These are phyloP conservation scores for Eristalis tenax DNA, from an alignment of 2,888 invertebrate genomes.

Conservation along the genomic window DNA sequence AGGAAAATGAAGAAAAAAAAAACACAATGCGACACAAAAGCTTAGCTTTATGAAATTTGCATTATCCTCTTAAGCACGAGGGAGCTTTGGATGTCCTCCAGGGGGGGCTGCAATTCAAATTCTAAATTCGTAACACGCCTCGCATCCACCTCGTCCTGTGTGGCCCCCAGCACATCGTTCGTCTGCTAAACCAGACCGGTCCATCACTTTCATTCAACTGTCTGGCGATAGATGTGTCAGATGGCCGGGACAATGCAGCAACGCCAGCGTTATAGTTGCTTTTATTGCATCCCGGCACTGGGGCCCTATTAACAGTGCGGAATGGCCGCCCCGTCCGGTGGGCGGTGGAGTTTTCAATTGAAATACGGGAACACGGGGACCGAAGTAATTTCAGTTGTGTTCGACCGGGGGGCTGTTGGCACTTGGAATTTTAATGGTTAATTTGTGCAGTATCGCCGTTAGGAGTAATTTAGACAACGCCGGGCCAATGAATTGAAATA, in stretches of 20 bases:
- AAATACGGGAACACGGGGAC: conserved; percentile 38
- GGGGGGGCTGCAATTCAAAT: conserved; percentile 17
- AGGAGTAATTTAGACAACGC: conserved; percentile 49
- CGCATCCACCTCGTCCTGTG: conserved; percentile 8
- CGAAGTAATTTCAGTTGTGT: neutral
- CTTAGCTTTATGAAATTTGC: conserved; percentile 58
- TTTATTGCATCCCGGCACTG: conserved; percentile 32
- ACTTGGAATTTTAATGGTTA: conserved; percentile 53
- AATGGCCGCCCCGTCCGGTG: conserved; percentile 8
- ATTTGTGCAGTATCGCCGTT: conserved; percentile 48
- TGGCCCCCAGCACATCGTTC: neutral
- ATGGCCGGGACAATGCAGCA: conserved; percentile 19
- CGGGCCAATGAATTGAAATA: conserved; percentile 34
- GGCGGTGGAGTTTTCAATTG: conserved; percentile 46
- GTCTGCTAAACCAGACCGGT: conserved; percentile 47
- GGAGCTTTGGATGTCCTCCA: conserved; percentile 21
- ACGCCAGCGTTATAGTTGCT: conserved; percentile 32
- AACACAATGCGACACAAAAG: neutral
- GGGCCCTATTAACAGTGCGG: conserved; percentile 1
- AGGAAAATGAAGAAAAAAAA: neutral
- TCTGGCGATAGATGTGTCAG: conserved; percentile 34
- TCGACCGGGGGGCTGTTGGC: conserved; percentile 8
- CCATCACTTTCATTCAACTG: conserved; percentile 45
- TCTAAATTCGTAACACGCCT: conserved; percentile 29
- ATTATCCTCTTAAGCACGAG: conserved; percentile 51